Base-by-base conservation (phyloP, 2,888 invertebrate genomes). In the Tuberolachnus salignus region DNA sequence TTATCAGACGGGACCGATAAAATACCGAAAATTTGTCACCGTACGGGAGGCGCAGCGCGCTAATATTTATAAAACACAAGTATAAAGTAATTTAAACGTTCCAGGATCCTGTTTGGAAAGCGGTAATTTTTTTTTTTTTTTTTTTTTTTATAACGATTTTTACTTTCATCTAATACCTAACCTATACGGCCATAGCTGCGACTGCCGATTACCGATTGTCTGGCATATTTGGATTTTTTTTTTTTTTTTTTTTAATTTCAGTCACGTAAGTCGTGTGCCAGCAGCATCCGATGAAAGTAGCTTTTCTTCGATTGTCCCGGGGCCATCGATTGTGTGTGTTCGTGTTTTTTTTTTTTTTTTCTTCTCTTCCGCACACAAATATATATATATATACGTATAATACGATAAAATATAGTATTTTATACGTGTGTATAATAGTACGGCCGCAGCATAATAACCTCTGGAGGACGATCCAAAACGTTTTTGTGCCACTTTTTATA, bases 181-280 rank as follows among this genome's bases (percentile, higher is more conserved):
- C 6, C 34, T 34, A 34, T 34, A 34, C 34, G 34, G 34, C 34
- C 6, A 34, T 34, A 34, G 3, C 59, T 21, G 11, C 44, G 14
- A 44, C 44, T 46, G 44, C 55, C 64, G 74, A 75, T 75, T 66
- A 66, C 46, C 42, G 46, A 64, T 74, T 64, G 64, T 74, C 64
- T 64, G 4, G 23, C 3, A 44, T 66, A 34, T 61, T 61, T 61
- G 59, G 44, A 66, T 75, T 26, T 66, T 57, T 66, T 63, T 66
- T 57, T 51, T 14, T 51, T 61, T 44, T 59, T 34, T 44, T 46
- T 46, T 46, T 46, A 26, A 55, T 75, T 75, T 67, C 26, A 55
- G 75, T 75, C 75, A 75, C 75, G 75, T 57, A 55, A 75, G 75
- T 75, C 75, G 75, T 75, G 75, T 75, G 57, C 55, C 23, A n/a